Base-by-base conservation (phyloP, 2,888 invertebrate genomes). In the Noctua janthe region DNA sequence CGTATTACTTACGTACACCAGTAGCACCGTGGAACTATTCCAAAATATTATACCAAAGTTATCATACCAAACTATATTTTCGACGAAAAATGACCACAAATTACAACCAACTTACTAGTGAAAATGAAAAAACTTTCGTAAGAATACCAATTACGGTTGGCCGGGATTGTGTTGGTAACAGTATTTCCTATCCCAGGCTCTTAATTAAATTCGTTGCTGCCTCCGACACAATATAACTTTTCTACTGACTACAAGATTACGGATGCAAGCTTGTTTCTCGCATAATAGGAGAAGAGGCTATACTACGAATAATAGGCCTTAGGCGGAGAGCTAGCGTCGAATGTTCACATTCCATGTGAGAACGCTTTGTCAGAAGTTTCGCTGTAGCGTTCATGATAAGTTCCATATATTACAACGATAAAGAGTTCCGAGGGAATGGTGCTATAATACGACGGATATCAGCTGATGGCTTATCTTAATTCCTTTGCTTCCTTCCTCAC, bases 131-230 rank as follows among this genome's bases (percentile, higher is more conserved):
- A 83, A 78, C 67, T 88, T 84, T 23, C 51, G 59, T 43, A 74
- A 82, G 80, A 83, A 71, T 84, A 76, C 76, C 81, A 82, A 89
- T 89, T 84, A 88, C 80, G 74, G 67, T n/a, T 67, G 66, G 72
- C 71, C 71, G 59, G 66, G 81, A 84, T 86, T 84, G 83, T 84
- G 86, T 84, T 72, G 70, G 75, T 82, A 84, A 80, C 81, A 81
- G 76, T 80, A 84, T 86, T 90, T 86, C 73, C 80, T 83, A 89
- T 88, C 78, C 84, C 80, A 64, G 64, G 51, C 56, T 80, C 73
- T 84, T 89, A 88, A 89, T 89, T 89, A 88, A 88, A 89, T 87
- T 90, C 89, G 84, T 66, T 85, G 74, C 76, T 59, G 56, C 71
- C 74, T 78, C 83, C 81, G 51, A 72, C 80, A 84, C 82, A 82